phyloP scores from a whole-genome alignment of 37 sponge, comb jelly and placozoan species.

The Aplysina aerophoba region DNA sequence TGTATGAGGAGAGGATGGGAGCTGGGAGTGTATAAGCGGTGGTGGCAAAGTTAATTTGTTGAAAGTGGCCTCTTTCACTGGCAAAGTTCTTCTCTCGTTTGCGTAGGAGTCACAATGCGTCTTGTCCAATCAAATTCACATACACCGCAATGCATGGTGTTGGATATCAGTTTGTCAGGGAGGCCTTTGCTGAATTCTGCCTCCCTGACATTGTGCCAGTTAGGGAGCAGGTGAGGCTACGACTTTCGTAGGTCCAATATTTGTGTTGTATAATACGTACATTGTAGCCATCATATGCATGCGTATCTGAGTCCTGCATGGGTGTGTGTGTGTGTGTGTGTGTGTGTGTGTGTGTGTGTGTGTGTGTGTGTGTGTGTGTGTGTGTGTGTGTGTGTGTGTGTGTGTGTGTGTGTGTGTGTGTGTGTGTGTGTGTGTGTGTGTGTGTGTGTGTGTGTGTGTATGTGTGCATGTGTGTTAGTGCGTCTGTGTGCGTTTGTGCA shows the following conservation, averaged over 20 bases:
- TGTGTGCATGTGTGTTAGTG: conserved; percentile 2
- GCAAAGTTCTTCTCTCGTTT: not conserved
- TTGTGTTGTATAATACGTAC: too few species aligned
- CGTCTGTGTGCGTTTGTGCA: not conserved
- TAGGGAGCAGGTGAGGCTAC: conserved; percentile 70
- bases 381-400: not conserved
- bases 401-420: not conserved
- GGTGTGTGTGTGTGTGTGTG: too few species aligned
- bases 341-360: too few species aligned
- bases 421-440: conserved; percentile 3
- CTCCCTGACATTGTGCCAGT: conserved; percentile 80
- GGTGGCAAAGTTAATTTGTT: not conserved
- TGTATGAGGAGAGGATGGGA: too few species aligned
- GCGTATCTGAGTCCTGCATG: too few species aligned
- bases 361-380: not conserved
- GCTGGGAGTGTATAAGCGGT: too few species aligned
- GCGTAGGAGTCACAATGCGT: conserved; percentile 21
- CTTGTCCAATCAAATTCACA: conserved; percentile 55
- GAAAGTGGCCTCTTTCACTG: too few species aligned
- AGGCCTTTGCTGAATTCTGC: conserved; percentile 76
- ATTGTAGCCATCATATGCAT: too few species aligned
- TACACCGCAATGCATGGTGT: conserved; percentile 99
- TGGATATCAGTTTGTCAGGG: conserved; percentile 71
- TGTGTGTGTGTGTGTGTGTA: conserved; percentile 7
- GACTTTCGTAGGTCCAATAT: not conserved